Evolutionary conservation across 2,888 invertebrate species (phyloP).

Genomic region (Drosophila buzzatii): DNA sequence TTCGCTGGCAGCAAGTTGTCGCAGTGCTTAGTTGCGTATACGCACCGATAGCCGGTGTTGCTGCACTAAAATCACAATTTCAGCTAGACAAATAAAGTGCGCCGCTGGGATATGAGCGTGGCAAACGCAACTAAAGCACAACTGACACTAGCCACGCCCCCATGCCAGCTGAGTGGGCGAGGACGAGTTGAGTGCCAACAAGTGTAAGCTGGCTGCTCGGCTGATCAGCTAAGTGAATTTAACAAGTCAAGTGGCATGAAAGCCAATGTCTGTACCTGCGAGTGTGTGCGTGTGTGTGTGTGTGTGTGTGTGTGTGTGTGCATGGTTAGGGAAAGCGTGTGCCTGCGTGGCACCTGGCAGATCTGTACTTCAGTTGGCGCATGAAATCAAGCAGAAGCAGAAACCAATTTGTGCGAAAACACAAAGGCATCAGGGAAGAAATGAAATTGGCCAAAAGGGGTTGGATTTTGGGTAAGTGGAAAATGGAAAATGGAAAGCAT

Average conservation of each 20-base stretch:
- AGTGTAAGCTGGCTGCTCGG: constrained; percentile 71
- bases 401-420: constrained; percentile 75
- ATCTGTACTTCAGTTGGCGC: constrained; percentile 68
- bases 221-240: constrained; percentile 77
- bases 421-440: constrained; percentile 53
- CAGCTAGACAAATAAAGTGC: constrained; percentile 51
- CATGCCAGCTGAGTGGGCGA: background rate
- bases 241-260: constrained; percentile 70
- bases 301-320: background rate
- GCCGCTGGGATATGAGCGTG: constrained; percentile 22
- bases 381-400: constrained; percentile 77
- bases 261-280: constrained; percentile 21
- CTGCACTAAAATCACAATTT: constrained; percentile 58
- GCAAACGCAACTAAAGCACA: constrained; percentile 2
- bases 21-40: constrained; percentile 59
- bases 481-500: constrained; percentile 18
- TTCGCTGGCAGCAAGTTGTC: constrained; percentile 15
- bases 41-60: constrained; percentile 37
- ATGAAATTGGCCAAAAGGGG: constrained; percentile 69
- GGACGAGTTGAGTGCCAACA: constrained; percentile 65
- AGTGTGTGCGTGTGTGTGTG: constrained; percentile 6
- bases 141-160: constrained; percentile 5
- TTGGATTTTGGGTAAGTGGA: constrained; percentile 41
- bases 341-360: constrained; percentile 52
- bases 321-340: constrained; percentile 8